A percentile compares a stretch with the other conserved stretches of the same genome.
phyloP scores from a whole-genome alignment of 2,888 invertebrate genomes.

The Phania funesta region DNA sequence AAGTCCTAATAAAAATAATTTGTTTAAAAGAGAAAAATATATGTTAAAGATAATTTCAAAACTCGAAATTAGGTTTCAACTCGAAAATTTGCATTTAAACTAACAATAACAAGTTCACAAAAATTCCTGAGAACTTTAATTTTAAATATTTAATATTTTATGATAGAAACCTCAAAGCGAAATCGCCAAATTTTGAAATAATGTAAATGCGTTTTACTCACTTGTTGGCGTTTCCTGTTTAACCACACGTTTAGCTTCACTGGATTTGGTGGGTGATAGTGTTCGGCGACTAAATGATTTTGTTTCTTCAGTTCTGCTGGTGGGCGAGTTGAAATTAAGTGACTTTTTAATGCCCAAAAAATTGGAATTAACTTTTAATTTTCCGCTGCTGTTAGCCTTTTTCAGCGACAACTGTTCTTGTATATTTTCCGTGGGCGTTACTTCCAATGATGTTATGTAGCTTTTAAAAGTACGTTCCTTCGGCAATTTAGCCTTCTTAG shows the following conservation, averaged over 20 bases:
- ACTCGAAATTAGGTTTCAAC: too few species aligned
- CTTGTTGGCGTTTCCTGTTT: slow-evolving; percentile 67
- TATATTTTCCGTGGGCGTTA: slow-evolving; percentile 31
- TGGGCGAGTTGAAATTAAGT: slow-evolving; percentile 45
- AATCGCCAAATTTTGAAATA: too few species aligned
- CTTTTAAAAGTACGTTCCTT: slow-evolving; percentile 69
- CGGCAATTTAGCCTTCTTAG: slow-evolving; percentile 66
- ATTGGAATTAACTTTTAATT: slow-evolving; percentile 49
- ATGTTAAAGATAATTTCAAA: too few species aligned
- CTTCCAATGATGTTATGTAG: slow-evolving; percentile 60
- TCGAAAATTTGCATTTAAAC: too few species aligned
- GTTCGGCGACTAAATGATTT: slow-evolving; percentile 63
- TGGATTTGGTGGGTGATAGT: slow-evolving; percentile 68
- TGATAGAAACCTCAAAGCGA: too few species aligned
- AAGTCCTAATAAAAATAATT: too few species aligned
- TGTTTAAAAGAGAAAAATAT: too few species aligned
- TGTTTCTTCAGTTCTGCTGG: slow-evolving; percentile 43
- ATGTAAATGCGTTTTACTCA: slow-evolving; percentile 38
- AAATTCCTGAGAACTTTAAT: too few species aligned
- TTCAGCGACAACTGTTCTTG: slow-evolving; percentile 56
- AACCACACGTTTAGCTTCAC: slow-evolving; percentile 66
- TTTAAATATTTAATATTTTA: too few species aligned
- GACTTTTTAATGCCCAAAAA: slow-evolving; percentile 60
- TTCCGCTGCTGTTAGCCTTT: slow-evolving; percentile 40
- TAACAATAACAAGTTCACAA: too few species aligned